A percentile compares a stretch with the other conserved stretches of the same genome.
These are phyloP conservation scores for Marronus borbonicus DNA, from an alignment of 2,888 invertebrate species.

Conservation along the genomic window DNA sequence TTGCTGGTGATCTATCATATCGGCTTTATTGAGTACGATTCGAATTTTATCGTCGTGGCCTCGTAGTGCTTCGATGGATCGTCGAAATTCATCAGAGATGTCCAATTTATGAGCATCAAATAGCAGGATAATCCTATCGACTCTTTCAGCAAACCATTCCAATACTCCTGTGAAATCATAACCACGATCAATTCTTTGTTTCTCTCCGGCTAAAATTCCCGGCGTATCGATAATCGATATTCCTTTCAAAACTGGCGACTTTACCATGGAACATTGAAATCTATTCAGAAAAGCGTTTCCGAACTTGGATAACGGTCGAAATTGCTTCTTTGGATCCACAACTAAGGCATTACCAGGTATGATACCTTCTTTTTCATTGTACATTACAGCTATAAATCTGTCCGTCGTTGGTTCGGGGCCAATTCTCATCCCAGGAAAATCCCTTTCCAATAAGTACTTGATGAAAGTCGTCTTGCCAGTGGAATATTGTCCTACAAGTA, in stretches of 20 bases:
- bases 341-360: slow-evolving; percentile 98
- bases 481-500: slow-evolving; percentile 97
- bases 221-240: slow-evolving; percentile 99
- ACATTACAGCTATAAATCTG: slow-evolving; percentile 98
- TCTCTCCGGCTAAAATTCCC: slow-evolving; percentile 88
- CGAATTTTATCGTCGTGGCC: slow-evolving; percentile 98
- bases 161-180: slow-evolving; percentile 98
- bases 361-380: slow-evolving; percentile 91
- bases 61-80: slow-evolving; percentile 95
- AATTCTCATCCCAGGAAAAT: slow-evolving; percentile 98
- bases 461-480: slow-evolving; percentile 98
- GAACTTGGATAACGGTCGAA: slow-evolving; percentile 94
- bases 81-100: slow-evolving; percentile 97
- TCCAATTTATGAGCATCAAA: slow-evolving; percentile 99
- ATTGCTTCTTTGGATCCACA: slow-evolving; percentile 97
- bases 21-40: slow-evolving; percentile 98
- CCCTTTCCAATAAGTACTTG: slow-evolving; percentile 91
- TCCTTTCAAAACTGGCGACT: slow-evolving; percentile 92
- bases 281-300: slow-evolving; percentile 98
- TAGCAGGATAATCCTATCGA: slow-evolving; percentile 95
- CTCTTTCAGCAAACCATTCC: slow-evolving; percentile 99
- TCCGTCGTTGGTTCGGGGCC: slow-evolving; percentile 99
- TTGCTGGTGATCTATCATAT: slow-evolving; percentile 99
- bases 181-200: slow-evolving; percentile 93
- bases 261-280: slow-evolving; percentile 94